These are phyloP conservation scores for Thymelicus sylvestris DNA, from an alignment of 2,888 invertebrate genomes.

Conservation along the genomic window DNA sequence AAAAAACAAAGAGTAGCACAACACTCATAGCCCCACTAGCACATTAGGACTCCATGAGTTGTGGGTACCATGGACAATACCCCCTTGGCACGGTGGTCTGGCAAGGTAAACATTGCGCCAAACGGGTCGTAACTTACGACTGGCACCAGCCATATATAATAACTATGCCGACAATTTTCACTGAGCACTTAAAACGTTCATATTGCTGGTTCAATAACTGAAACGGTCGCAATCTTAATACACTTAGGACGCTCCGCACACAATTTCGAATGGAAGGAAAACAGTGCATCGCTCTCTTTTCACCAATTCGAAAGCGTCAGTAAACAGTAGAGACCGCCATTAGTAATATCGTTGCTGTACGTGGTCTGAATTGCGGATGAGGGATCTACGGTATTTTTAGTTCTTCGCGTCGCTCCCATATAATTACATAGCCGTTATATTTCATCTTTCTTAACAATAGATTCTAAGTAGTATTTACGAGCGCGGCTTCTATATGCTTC, in stretches of 20 bases:
- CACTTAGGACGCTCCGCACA: slow-evolving; percentile 26
- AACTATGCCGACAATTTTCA: not conserved
- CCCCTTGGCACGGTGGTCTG: no score
- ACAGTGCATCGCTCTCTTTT: slow-evolving; percentile 33
- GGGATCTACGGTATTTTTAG: slow-evolving; percentile 46
- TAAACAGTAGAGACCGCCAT: slow-evolving; percentile 44
- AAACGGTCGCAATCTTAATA: slow-evolving; percentile 23
- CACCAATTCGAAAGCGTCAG: slow-evolving; percentile 40
- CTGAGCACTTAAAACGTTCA: slow-evolving; percentile 1
- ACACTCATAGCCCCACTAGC: no score
- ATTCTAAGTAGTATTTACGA: not conserved
- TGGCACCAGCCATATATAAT: no score
- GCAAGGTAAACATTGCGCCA: no score
- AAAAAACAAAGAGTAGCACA: no score
- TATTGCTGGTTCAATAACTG: slow-evolving; percentile 8
- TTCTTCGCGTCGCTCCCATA: slow-evolving; percentile 8
- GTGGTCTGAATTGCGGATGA: slow-evolving; percentile 53
- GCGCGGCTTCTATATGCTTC: no score
- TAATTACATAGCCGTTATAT: slow-evolving; percentile 17
- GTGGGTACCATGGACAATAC: no score
- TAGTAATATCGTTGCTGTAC: slow-evolving; percentile 52
- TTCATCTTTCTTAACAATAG: not conserved
- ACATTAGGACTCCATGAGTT: no score
- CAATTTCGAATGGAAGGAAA: slow-evolving; percentile 34
- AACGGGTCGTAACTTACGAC: no score